A percentile compares a stretch with the other conserved stretches of the same genome.
Evolutionary conservation across 2,888 invertebrate genomes (phyloP).

Genomic region (Caenorhabditis sp.): DNA sequence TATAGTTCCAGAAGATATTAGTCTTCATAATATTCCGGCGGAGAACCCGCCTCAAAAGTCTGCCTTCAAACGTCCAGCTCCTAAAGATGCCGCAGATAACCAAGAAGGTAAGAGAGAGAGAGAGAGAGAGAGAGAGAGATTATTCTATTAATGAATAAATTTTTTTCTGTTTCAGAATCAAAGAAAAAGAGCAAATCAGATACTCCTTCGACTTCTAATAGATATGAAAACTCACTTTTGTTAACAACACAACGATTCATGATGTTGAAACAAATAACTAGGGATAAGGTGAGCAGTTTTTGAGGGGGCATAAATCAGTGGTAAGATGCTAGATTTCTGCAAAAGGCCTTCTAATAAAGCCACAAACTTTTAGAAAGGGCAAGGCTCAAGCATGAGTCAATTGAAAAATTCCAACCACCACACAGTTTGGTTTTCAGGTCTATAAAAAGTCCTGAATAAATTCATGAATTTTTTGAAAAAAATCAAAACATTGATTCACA

Average conservation of each 20-base stretch:
- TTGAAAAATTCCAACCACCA: no score
- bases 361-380: no score
- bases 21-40: neutral
- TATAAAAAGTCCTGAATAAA: no score
- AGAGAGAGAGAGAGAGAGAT: no score
- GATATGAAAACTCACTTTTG: conserved; percentile 59
- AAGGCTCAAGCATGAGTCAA: no score
- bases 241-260: conserved; percentile 62
- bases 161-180: no score
- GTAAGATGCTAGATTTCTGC: no score
- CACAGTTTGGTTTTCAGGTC: no score
- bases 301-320: no score
- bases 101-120: neutral
- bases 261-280: conserved; percentile 25
- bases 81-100: neutral
- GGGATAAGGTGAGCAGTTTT: conserved; percentile 29
- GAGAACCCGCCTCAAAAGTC: neutral
- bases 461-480: neutral
- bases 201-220: neutral
- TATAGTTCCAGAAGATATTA: neutral
- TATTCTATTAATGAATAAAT: no score
- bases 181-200: no score
- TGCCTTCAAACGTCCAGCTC: neutral
- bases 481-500: conserved; percentile 20
- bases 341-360: no score